Base-by-base conservation (phyloP, 2,113 vertebrate species). In the Cnemophilus loriae region DNA sequence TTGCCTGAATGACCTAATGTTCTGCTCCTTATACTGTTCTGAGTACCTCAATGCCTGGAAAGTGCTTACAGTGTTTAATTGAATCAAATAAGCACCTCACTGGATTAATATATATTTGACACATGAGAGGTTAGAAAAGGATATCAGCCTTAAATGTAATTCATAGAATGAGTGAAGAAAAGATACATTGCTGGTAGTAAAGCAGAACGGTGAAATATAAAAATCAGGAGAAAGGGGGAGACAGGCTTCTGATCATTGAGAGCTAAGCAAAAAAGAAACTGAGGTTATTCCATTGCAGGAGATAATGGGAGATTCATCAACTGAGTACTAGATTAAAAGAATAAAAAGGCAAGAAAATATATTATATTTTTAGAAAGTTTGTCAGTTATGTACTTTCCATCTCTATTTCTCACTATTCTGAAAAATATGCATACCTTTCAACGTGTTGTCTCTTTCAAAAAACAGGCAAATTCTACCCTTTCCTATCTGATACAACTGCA, bases 171-270 rank as follows among this genome's bases (percentile, higher is more conserved):
- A 92, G 4, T 60, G 27, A 80, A 80, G 28, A 57, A 92, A 55
- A 87, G 2, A 23, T 57, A 8, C 6, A 20, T 18, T 75, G 19
- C 12, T 81, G 4, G 1, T 41, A 56, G 16, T 0, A 1, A 22
- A 59, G 16, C 7, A 39, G 21, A 94, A 47, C 3, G 93, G 5
- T 60, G 33, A 64, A 76, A 47, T 74, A 32, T 10, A 42, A 37
- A 61, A 73, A 65, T 64, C 22, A 46, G 4, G 3, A 21, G 8
- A 27, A 37, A 65, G 3, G 6, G 16, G 57, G 22, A 59, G 28
- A 74, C 3, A 70, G 67, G 2, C 6, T 8, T 24, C 16, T 63
- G 26, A 32, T 46, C 9, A 52, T 0, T 61, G 44, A 55, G 7
- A 68, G 8, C 10, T 52, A 37, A 50, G 9, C 5, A 74, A 70